A percentile compares a stretch with the other conserved stretches of the same genome.
Evolutionary conservation across 2,888 invertebrate species (phyloP).

Genomic region (Leptinotarsa tumamoca): DNA sequence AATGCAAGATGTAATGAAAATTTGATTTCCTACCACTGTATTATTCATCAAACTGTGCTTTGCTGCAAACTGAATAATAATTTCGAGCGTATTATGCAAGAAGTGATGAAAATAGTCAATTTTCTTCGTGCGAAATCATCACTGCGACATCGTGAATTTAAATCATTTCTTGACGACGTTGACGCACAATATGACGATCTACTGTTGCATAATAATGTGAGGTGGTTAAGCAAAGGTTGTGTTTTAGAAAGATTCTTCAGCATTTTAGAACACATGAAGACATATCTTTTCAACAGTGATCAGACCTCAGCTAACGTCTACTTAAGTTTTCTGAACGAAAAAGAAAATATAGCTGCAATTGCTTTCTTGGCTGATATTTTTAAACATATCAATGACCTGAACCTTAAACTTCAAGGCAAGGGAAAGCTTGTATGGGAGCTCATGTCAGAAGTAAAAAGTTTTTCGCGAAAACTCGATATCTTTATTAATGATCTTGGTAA

Average conservation of each 20-base stretch:
- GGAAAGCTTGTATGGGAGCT: constrained; percentile 27
- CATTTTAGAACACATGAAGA: constrained; percentile 27
- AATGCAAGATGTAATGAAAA: constrained; percentile 23
- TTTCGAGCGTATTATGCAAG: constrained; percentile 6
- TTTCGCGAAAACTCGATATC: constrained; percentile 18
- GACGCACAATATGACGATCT: constrained; percentile 25
- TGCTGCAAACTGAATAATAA: constrained; percentile 18
- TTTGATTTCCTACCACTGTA: background rate
- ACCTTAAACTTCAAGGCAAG: constrained; percentile 27
- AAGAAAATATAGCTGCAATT: constrained; percentile 12
- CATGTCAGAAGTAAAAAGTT: constrained; percentile 25
- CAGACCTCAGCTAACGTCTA: constrained; percentile 17
- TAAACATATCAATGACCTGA: constrained; percentile 24
- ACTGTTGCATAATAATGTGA: constrained; percentile 22
- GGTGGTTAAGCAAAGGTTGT: constrained; percentile 26
- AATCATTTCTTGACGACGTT: constrained; percentile 22
- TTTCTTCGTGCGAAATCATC: constrained; percentile 26
- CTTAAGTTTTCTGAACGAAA: constrained; percentile 13
- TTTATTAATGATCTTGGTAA: constrained; percentile 4
- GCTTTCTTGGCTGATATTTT: constrained; percentile 22
- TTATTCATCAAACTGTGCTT: background rate
- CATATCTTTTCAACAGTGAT: constrained; percentile 15
- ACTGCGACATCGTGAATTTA: constrained; percentile 18
- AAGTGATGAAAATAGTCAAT: constrained; percentile 20
- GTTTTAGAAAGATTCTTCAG: constrained; percentile 20